Conservation (phyloP, 2,888 invertebrate species). For the Incurvaria masculella region DNA sequence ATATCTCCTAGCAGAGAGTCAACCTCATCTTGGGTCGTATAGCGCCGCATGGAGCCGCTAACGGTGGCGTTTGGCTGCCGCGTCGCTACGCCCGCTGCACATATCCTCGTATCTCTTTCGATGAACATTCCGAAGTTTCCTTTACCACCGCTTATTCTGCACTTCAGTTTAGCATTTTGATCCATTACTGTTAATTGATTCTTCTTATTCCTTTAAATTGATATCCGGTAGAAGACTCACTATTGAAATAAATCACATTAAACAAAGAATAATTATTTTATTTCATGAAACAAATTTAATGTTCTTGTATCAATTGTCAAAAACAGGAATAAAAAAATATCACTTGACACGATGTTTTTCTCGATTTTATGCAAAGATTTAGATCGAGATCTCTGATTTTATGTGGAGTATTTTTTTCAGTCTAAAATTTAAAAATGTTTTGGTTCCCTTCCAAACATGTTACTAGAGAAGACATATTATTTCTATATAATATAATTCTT, state of each 20-base stretch:
- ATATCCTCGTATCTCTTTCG: constrained; percentile 35
- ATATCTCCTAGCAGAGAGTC: constrained; percentile 38
- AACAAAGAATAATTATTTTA: not conserved
- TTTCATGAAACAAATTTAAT: not conserved
- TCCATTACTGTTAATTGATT: too few species aligned
- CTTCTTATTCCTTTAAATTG: too few species aligned
- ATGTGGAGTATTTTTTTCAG: too few species aligned
- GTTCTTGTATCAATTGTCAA: not conserved
- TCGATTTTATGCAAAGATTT: too few species aligned
- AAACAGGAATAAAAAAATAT: not conserved
- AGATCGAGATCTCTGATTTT: too few species aligned
- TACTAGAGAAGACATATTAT: too few species aligned
- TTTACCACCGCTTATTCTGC: constrained; percentile 33
- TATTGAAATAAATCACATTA: not conserved
- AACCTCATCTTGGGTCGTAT: constrained; percentile 36
- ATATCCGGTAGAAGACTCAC: not conserved
- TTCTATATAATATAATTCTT: too few species aligned
- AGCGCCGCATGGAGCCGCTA: constrained; percentile 29
- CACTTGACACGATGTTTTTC: too few species aligned
- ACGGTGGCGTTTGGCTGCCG: constrained; percentile 29
- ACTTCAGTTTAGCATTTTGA: too few species aligned
- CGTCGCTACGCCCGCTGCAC: constrained; percentile 38
- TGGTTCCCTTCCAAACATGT: too few species aligned
- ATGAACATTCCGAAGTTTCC: constrained; percentile 38
- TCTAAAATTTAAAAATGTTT: too few species aligned